Conservation (phyloP, 2,113 vertebrate genomes). For the Eublepharis macularius region DNA sequence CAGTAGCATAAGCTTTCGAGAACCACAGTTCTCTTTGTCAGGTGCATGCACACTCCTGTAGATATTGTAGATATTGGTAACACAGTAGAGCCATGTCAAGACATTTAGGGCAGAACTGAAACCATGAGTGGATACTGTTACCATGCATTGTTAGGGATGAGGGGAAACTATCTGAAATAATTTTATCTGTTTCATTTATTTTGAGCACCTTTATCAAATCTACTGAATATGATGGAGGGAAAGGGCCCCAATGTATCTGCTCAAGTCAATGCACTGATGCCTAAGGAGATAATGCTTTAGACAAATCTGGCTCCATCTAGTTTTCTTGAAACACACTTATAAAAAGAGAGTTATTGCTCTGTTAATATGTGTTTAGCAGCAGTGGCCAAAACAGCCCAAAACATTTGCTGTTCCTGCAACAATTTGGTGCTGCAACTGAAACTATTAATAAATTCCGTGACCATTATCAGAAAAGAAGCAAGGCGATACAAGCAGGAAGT, state of each 20-base stretch:
- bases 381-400: conserved; percentile 15
- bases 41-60: no score
- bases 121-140: conserved; percentile 21
- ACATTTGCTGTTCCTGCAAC: background rate
- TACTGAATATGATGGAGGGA: conserved; percentile 30
- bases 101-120: conserved; percentile 70
- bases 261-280: background rate
- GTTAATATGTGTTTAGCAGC: conserved; percentile 20
- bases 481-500: conserved; percentile 26
- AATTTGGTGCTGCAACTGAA: conserved; percentile 39
- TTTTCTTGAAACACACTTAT: conserved; percentile 1
- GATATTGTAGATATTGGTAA: conserved; percentile 59
- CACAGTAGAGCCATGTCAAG: conserved; percentile 57
- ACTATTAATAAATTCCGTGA: conserved; percentile 35
- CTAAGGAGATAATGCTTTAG: background rate
- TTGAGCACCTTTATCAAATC: conserved; percentile 45
- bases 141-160: conserved; percentile 14
- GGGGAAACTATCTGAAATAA: conserved; percentile 50
- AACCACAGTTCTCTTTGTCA: no score
- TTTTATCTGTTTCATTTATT: conserved; percentile 42
- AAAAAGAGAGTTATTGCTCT: background rate
- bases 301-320: conserved; percentile 1
- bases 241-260: conserved; percentile 2
- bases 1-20: no score
- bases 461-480: conserved; percentile 32